Conservation (phyloP, 2,797 vertebrate genomes). For the Acrocephalus scirpaceus region DNA sequence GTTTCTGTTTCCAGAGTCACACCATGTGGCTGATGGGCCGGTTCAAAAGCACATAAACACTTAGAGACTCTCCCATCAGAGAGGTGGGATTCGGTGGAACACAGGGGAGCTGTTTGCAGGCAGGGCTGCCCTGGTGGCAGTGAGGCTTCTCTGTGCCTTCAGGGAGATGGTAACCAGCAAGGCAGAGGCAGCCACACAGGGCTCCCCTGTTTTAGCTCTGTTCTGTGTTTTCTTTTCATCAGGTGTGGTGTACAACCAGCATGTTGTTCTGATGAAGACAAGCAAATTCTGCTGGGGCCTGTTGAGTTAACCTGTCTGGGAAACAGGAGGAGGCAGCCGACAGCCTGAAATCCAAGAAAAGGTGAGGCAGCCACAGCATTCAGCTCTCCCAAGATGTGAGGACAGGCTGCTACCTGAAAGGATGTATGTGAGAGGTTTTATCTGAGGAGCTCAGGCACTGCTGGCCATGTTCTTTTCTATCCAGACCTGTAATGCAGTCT, state of each 20-base stretch:
- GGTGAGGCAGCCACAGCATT: background rate
- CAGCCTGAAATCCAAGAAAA: background rate
- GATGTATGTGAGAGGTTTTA: background rate
- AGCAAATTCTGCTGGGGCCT: background rate
- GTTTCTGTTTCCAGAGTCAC: background rate
- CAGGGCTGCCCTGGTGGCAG: background rate
- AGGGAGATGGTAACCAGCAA: background rate
- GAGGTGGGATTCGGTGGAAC: background rate
- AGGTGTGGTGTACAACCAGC: background rate
- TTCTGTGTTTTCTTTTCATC: background rate
- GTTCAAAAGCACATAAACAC: background rate
- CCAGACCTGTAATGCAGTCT: background rate
- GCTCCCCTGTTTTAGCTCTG: background rate
- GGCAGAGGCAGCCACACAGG: background rate
- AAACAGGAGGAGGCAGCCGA: background rate
- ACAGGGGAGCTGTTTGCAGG: fast-evolving
- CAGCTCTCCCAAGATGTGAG: background rate
- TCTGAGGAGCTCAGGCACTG: background rate
- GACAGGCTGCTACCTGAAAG: background rate
- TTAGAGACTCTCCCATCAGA: background rate
- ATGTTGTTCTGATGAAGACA: fast-evolving
- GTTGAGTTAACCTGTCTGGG: background rate
- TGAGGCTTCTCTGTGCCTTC: background rate
- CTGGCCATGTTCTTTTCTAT: background rate
- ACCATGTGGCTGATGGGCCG: fast-evolving